Evolutionary conservation across 2,113 vertebrate genomes (phyloP).

Genomic region (Embiotoca jacksoni): DNA sequence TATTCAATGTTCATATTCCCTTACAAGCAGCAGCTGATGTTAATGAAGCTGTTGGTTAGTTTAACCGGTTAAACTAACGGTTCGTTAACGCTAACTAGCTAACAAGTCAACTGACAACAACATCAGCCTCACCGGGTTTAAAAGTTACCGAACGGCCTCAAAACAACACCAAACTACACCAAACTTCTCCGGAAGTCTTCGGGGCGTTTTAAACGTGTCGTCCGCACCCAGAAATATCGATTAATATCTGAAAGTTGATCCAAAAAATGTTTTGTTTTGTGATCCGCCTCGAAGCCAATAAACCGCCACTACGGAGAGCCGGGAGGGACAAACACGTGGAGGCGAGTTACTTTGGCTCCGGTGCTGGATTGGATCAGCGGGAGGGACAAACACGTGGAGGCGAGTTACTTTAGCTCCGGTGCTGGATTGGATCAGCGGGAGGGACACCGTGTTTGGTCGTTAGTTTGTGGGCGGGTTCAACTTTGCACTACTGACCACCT

Average conservation of each 20-base stretch:
- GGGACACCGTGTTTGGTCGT: constrained; percentile 18
- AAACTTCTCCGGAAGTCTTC: fast-evolving
- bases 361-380: too few species aligned
- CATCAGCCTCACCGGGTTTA: not conserved
- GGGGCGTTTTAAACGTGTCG: fast-evolving
- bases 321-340: constrained; percentile 33
- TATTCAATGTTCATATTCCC: too few species aligned
- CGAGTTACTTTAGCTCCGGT: not conserved
- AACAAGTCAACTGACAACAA: constrained; percentile 10
- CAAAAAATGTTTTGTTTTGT: not conserved
- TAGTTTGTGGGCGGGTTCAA: too few species aligned
- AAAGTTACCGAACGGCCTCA: constrained; percentile 45
- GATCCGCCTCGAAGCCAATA: not conserved
- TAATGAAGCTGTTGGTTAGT: too few species aligned
- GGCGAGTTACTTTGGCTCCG: not conserved
- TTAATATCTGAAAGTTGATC: not conserved
- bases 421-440: not conserved
- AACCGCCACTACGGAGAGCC: constrained; percentile 61
- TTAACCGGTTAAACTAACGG: not conserved
- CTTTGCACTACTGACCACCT: too few species aligned
- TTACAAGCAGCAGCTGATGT: too few species aligned
- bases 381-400: constrained; percentile 34
- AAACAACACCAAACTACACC: not conserved
- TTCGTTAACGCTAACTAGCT: constrained; percentile 19
- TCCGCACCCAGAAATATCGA: constrained; percentile 10